phyloP scores from a whole-genome alignment of 2,888 invertebrate genomes.

The Agonopterix heracliana region DNA sequence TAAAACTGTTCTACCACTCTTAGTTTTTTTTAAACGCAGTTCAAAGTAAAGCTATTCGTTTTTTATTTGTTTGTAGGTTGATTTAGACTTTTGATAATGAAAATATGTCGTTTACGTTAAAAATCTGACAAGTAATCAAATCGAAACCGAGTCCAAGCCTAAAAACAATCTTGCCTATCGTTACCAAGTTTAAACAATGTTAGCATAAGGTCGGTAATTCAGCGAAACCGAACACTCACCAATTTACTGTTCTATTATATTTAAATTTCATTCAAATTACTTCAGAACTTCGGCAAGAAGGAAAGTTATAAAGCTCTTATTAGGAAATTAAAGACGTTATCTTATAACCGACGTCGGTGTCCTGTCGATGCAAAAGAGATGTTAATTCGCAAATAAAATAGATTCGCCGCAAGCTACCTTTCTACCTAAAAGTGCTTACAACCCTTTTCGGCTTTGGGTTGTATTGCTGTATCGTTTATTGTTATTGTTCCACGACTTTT shows the following conservation, averaged over 20 bases:
- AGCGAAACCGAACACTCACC: constrained; percentile 3
- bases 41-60: background rate
- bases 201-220: no score
- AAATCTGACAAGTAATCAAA: no score
- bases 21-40: background rate
- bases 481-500: background rate
- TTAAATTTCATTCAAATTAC: constrained; percentile 13
- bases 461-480: no score
- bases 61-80: background rate
- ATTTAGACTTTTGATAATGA: no score
- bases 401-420: constrained; percentile 1
- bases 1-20: background rate
- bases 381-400: constrained; percentile 5
- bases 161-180: no score
- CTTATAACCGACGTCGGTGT: constrained; percentile 5
- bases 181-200: no score
- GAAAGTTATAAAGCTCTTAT: constrained; percentile 12
- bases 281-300: constrained; percentile 10
- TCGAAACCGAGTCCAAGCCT: no score
- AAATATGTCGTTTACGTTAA: no score
- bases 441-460: no score
- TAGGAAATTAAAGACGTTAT: constrained; percentile 13
- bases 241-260: constrained; percentile 8
- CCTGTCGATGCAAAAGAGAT: constrained; percentile 9
- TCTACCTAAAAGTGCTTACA: background rate